Evolutionary conservation across 2,888 invertebrate genomes (phyloP).

Genomic region (Lasioglossum calceatum): DNA sequence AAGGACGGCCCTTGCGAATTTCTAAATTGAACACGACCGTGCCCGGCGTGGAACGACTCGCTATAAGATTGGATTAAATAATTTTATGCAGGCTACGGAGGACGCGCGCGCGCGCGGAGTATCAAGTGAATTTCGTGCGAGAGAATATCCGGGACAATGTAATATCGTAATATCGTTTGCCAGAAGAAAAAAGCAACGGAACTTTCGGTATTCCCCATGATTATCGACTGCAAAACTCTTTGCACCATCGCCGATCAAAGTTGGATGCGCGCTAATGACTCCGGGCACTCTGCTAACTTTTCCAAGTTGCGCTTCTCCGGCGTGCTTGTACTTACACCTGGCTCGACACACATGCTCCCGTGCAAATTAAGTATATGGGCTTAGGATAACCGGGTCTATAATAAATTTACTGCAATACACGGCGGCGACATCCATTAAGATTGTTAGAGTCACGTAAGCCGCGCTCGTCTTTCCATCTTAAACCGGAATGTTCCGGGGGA

Average conservation of each 20-base stretch:
- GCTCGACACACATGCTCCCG: neutral
- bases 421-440: neutral
- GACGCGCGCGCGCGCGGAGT: too few relatives aligned
- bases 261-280: conserved; percentile 43
- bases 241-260: conserved; percentile 43
- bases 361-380: conserved; percentile 7
- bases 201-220: conserved; percentile 32
- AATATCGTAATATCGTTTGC: conserved; percentile 6
- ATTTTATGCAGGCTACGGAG: neutral
- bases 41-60: neutral
- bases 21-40: neutral
- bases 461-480: neutral
- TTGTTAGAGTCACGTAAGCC: neutral
- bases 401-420: neutral
- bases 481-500: neutral
- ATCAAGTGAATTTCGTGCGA: neutral
- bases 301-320: neutral
- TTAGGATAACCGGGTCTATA: conserved; percentile 23
- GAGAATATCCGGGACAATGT: neutral
- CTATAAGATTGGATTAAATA: neutral
- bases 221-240: conserved; percentile 30
- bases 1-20: neutral
- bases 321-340: neutral
- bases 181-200: neutral
- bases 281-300: conserved; percentile 43